A percentile compares a stretch with the other conserved stretches of the same genome.
Conservation (phyloP, 2,888 invertebrate species). For the Nyleta sp. region DNA sequence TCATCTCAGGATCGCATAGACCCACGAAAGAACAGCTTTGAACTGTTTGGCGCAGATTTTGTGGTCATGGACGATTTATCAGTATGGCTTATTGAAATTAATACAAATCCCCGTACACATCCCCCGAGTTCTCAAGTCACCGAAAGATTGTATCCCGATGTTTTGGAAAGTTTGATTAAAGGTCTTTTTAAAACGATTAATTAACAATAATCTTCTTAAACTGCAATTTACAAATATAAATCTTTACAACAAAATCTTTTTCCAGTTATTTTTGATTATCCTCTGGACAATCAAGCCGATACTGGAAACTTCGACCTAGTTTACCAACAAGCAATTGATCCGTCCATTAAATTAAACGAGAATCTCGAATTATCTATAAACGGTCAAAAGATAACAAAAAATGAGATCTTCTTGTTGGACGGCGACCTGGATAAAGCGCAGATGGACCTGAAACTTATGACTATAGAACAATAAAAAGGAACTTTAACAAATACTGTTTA, state of each 20-base stretch:
- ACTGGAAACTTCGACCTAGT: conserved; percentile 91
- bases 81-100: conserved; percentile 97
- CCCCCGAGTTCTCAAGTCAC: conserved; percentile 92
- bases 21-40: conserved; percentile 90
- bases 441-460: no score
- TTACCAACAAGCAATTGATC: conserved; percentile 88
- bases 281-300: conserved; percentile 87
- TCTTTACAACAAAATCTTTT: conserved; percentile 61
- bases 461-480: no score
- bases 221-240: no score
- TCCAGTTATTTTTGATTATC: conserved; percentile 91
- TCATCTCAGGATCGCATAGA: conserved; percentile 90
- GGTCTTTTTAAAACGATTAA: no score
- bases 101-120: conserved; percentile 93
- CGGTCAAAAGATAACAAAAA: conserved; percentile 82
- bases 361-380: conserved; percentile 88
- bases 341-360: conserved; percentile 89
- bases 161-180: conserved; percentile 93
- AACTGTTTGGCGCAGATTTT: conserved; percentile 94
- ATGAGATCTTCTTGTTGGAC: conserved; percentile 26
- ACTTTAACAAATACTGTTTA: conserved; percentile 59
- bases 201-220: no score
- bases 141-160: conserved; percentile 90
- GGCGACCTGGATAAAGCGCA: conserved; percentile 8
- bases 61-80: conserved; percentile 92